A percentile compares a stretch with the other conserved stretches of the same genome.
These are phyloP conservation scores for Drosophila cognata DNA, from an alignment of 2,888 invertebrate species.

Conservation along the genomic window DNA sequence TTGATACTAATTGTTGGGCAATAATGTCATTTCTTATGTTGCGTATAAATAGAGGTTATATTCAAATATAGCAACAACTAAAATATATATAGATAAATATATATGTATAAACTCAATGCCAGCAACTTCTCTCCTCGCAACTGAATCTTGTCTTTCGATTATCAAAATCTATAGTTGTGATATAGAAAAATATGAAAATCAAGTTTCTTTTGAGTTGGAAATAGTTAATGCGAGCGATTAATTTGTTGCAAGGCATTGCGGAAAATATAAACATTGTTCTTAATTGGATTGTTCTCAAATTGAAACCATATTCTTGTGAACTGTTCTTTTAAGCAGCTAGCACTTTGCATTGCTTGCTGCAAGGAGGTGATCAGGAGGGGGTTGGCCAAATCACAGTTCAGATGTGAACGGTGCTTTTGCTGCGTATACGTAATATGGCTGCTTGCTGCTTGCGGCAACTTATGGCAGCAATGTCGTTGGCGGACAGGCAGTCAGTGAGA, in stretches of 20 bases:
- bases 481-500: background rate
- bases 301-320: background rate
- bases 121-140: background rate
- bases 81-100: background rate
- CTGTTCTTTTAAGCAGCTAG: background rate
- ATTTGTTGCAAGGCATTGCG: background rate
- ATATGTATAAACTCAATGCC: background rate
- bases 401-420: slow-evolving; percentile 11
- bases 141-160: background rate
- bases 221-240: background rate
- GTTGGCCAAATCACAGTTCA: slow-evolving; percentile 44
- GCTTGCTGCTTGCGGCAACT: slow-evolving; percentile 25
- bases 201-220: background rate
- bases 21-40: background rate
- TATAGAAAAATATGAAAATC: background rate
- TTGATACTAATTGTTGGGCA: background rate
- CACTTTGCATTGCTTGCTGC: background rate
- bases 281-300: background rate
- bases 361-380: background rate
- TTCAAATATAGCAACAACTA: background rate
- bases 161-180: background rate
- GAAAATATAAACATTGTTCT: background rate
- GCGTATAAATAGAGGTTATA: background rate
- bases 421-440: slow-evolving; percentile 47
- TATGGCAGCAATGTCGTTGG: slow-evolving; percentile 9